Conservation (phyloP, 2,888 invertebrate species). For the Parelbella ahira region DNA sequence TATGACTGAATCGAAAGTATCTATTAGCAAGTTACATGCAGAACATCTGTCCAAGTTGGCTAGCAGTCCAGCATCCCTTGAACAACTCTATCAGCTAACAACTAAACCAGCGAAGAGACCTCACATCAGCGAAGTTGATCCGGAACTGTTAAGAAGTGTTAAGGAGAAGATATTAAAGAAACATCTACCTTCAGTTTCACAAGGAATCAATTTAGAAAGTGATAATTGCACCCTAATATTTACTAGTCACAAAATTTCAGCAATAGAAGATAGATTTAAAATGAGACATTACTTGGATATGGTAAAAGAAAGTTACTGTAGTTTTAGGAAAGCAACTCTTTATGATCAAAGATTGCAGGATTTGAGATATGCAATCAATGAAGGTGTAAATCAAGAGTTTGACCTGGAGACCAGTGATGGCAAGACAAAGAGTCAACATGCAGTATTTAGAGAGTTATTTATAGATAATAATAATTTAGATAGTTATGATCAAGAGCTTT, state of each 20-base stretch:
- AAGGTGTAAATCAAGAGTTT: conserved; percentile 68
- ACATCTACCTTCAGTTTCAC: conserved; percentile 31
- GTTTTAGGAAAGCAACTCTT: conserved; percentile 68
- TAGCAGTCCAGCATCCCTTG: conserved; percentile 76
- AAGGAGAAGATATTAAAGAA: conserved; percentile 66
- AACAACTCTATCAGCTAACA: conserved; percentile 81
- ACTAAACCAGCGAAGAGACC: conserved; percentile 43
- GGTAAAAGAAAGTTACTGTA: conserved; percentile 73
- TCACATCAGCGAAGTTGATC: conserved; percentile 55
- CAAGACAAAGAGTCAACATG: conserved; percentile 61
- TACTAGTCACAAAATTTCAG: conserved; percentile 54
- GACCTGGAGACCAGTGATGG: conserved; percentile 38
- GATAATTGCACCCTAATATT: conserved; percentile 70
- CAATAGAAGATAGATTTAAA: conserved; percentile 54
- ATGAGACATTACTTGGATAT: conserved; percentile 59
- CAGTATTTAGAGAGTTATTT: conserved; percentile 67
- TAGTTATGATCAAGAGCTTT: conserved; percentile 64
- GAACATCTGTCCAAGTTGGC: conserved; percentile 84
- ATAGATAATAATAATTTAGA: conserved; percentile 64
- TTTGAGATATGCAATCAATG: conserved; percentile 69
- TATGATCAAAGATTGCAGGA: conserved; percentile 71
- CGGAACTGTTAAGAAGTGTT: conserved; percentile 61
- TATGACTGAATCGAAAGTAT: conserved; percentile 84
- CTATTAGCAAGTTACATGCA: conserved; percentile 84
- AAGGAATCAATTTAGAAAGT: conserved; percentile 53